phyloP scores from a whole-genome alignment of 2,113 vertebrate species.

The Gallinago paraguaiae region DNA sequence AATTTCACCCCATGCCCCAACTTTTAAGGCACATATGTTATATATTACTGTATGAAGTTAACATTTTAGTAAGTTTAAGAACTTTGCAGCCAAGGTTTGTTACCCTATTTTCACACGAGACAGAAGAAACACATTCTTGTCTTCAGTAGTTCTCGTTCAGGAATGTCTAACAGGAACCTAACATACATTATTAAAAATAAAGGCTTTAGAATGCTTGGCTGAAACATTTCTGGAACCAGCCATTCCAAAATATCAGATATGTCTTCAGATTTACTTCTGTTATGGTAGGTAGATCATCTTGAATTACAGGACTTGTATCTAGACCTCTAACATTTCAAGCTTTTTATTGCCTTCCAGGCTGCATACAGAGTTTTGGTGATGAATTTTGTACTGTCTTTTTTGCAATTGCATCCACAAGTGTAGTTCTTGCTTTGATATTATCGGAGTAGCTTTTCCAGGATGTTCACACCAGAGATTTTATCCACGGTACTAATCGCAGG shows the following conservation, averaged over 20 bases:
- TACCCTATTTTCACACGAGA: neutral
- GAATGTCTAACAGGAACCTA: neutral
- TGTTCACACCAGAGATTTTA: constrained; percentile 31
- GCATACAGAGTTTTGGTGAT: neutral
- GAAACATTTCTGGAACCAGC: constrained; percentile 10
- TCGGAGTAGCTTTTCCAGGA: constrained; percentile 30
- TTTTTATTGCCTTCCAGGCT: constrained; percentile 25
- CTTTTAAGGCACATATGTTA: constrained; percentile 14
- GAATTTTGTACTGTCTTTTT: constrained; percentile 26
- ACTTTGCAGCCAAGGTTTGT: neutral
- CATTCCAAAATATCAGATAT: neutral
- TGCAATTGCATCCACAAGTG: constrained; percentile 17
- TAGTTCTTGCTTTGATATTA: constrained; percentile 31
- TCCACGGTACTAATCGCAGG: constrained; percentile 4
- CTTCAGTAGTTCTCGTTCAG: neutral
- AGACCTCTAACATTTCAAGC: constrained; percentile 6
- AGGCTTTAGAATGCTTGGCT: neutral
- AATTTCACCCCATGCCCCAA: neutral
- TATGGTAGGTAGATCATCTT: constrained; percentile 7
- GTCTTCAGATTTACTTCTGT: constrained; percentile 12
- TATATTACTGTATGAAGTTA: neutral
- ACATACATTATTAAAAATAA: neutral
- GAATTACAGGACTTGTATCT: constrained; percentile 22
- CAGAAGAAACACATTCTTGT: neutral
- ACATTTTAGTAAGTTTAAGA: neutral